Base-by-base conservation (phyloP, 92 coral and sea anemone genomes). In the Palythoa caribaeorum region DNA sequence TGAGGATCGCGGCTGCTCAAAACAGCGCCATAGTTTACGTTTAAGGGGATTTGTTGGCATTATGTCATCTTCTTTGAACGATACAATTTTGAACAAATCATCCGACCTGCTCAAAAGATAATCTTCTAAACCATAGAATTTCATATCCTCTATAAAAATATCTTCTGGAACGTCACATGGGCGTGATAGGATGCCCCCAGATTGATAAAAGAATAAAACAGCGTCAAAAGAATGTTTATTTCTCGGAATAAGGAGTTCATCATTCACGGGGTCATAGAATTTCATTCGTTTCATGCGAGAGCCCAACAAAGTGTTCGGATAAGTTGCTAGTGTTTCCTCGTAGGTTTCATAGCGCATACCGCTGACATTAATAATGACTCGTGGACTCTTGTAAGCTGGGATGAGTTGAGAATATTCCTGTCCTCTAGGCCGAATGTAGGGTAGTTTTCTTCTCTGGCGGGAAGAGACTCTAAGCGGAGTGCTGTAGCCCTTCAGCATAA, bases 341-440 rank as follows among this genome's bases (percentile, higher is more conserved):
- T 97, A 95, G 9, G 99, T 97, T 73, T 97, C 98, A 57, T 91
- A 97, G 10, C 97, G 98, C 93, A 92, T 93, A 74, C 99, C 99
- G 94, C 97, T 96, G 92, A 97, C 96, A 65, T 97, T 97, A 72
- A 97, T 88, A 73, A 91, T 96, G 38, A 97, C 89, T 38, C 99
- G 99, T 16, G 93, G 97, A 88, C 99, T 96, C 77, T 80, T 92
- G 92, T 93, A 90, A 37, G 98, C 95, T 76, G 94, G 96, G 72
- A 87, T 94, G 15, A 68, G 69, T 37, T 55, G 19, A 6, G 89
- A 66, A 28, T 50, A 54, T 0, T 62, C 48, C 15, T 66, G 53
- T 44, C 83, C 51, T 66, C 90, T 60, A 20, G 84, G 88, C 16
- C 71, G 89, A 1, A 83, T 80, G 11, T 90, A 87, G 3, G 83